phyloP scores from a whole-genome alignment of 2,888 invertebrate genomes.

The Ptycholaimellus sp. region DNA sequence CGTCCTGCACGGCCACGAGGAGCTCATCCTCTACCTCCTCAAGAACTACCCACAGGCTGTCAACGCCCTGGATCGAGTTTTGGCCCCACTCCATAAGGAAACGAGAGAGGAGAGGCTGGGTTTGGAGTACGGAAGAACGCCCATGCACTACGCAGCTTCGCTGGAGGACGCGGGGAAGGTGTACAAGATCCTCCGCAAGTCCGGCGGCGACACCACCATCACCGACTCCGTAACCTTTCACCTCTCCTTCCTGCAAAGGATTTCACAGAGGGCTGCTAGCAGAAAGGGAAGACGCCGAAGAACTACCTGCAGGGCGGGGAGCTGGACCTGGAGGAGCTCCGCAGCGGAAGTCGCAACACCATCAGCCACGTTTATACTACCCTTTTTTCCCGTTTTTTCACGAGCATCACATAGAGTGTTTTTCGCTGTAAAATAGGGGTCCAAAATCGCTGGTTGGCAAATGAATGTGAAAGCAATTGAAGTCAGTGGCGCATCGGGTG shows the following conservation, averaged over 20 bases:
- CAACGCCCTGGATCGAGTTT: slow-evolving; percentile 27
- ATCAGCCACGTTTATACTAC: no score
- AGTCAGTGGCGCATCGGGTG: slow-evolving; percentile 16
- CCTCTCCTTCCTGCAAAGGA: background rate
- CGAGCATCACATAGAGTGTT: no score
- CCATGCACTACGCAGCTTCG: slow-evolving; percentile 43
- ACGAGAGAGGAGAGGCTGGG: background rate
- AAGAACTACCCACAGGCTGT: slow-evolving; percentile 26
- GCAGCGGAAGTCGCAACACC: no score
- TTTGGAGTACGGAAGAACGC: slow-evolving; percentile 41
- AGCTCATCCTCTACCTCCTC: slow-evolving; percentile 48
- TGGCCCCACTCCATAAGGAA: background rate
- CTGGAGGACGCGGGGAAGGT: slow-evolving; percentile 37
- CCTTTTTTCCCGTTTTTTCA: no score
- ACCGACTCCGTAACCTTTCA: slow-evolving; percentile 33
- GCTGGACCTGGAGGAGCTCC: slow-evolving; percentile 23
- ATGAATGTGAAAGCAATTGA: no score
- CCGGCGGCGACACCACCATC: slow-evolving; percentile 40
- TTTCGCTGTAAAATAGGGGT: no score
- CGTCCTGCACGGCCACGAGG: slow-evolving; percentile 44
- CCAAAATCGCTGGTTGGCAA: no score
- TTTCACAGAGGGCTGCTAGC: background rate
- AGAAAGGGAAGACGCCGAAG: slow-evolving; percentile 28
- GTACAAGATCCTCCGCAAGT: slow-evolving; percentile 39
- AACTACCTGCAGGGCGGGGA: slow-evolving; percentile 26